phyloP scores from a whole-genome alignment of 2,113 vertebrate genomes.

The Cromileptes altivelis region DNA sequence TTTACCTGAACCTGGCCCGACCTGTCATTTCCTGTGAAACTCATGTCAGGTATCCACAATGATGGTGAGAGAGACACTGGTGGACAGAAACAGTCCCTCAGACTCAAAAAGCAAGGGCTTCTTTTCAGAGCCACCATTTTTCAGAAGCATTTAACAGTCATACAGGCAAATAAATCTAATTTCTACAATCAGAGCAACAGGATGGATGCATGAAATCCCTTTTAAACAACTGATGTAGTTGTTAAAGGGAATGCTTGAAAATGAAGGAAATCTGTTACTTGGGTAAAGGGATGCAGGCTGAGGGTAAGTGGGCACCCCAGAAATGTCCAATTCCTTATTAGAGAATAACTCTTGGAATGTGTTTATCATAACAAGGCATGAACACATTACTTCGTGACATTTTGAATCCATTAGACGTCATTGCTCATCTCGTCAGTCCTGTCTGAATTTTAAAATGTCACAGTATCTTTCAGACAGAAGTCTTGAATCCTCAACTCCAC shows the following conservation, averaged over 20 bases:
- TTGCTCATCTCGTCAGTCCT: not conserved
- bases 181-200: not conserved
- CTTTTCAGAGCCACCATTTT: not conserved
- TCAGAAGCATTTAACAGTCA: not conserved
- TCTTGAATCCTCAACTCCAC: constrained; percentile 9
- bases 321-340: not conserved
- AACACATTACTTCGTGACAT: not conserved
- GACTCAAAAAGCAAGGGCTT: not conserved
- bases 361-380: not conserved
- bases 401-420: constrained; percentile 4
- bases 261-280: not conserved
- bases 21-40: no score
- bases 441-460: constrained; percentile 11
- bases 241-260: not conserved
- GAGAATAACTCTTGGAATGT: not conserved
- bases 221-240: no score
- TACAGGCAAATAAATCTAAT: not conserved
- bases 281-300: not conserved
- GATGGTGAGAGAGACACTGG: constrained; percentile 87
- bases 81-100: not conserved
- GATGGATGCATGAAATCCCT: no score
- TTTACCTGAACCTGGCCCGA: no score
- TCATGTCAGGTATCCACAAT: no score
- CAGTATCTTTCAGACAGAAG: not conserved
- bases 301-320: not conserved